Evolutionary conservation across 2,888 invertebrate species (phyloP), one percentile per base, ranked within the genome.

Genomic region (Dryadula phaetusa): DNA sequence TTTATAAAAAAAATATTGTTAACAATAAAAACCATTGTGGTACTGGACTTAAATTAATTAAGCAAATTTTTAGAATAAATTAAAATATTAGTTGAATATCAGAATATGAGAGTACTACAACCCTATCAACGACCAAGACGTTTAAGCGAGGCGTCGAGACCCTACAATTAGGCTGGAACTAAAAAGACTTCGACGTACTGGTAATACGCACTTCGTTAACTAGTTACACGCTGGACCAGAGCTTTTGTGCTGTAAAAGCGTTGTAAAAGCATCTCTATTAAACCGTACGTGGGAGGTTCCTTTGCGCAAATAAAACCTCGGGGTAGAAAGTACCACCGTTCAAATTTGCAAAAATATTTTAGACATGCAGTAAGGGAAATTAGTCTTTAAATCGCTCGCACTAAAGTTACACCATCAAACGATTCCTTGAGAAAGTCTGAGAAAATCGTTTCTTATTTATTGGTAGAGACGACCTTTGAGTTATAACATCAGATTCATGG

Each of bases 101-200:
- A n/a, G 12, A 3, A 16, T n/a, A 22, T 54, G 6, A 34, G 46
- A 44, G n/a, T 18, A 18, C 16, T 20, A 49, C 84, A 89, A 70
- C 90, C 90, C 90, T 89, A 80, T 72, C 72, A 78, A 81, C 79
- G 78, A 83, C 74, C 76, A 76, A 77, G 79, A 82, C 79, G 80
- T 79, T 82, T 82, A 79, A 80, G 76, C 82, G 81, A 90, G 88
- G 91, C 91, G 91, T 89, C 86, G 91, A 87, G 88, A 89, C 85
- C 91, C 92, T 90, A 88, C 91, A 92, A 92, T 92, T 92, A 92
- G 88, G 82, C 78, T 79, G 78, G 76, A 73, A 71, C 81, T 85
- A 88, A 88, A 85, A 87, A 86, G 83, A 87, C 80, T 79, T 84
- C 75, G 75, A 78, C 72, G 75, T 77, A 77, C 79, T 78, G 84